Base-by-base conservation (phyloP, 2,113 vertebrate species). In the Romanogobio albipinnatus region DNA sequence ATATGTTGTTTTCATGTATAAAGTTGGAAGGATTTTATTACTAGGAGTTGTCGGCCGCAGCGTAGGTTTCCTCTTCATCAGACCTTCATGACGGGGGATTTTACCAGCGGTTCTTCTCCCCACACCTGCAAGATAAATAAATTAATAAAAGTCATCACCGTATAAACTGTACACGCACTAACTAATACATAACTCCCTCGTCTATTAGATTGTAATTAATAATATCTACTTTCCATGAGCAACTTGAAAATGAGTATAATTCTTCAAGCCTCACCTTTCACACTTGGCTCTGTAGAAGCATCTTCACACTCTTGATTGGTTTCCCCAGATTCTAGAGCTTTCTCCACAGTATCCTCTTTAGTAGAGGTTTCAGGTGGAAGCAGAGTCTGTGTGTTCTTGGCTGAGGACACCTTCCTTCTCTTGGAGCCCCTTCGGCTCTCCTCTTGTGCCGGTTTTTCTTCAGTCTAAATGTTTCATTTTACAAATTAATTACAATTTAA, bases 31-130 rank as follows among this genome's bases (percentile, higher is more conserved):
- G 2, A 17, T 66, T 4, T 0, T 95, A 24, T 94, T 96, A 99
- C 98, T 97, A 11, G 98, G 97, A 26, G 97, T 99, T 36, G 91
- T 89, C 0, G 91, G 90, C 87, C 93, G 92, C 76, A 91, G 33
- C 86, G 87, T 75, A 9, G 22, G 83, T 87, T 90, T 96, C 66
- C 29, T 90, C 81, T 87, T 94, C 77, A 90, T 92, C 91, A 80
- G 91, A 24, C 91, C 86, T 53, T 33, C 88, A 24, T 59, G 59
- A 4, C 91, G 84, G 81, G 95, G 93, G 79, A 95, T 97, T 90
- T 92, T 97, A 76, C 91, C 92, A 82, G 73, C 84, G 17, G 84
- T 64, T 75, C 84, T 88, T 36, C 83, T 84, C 9, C 49, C 74
- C 4, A 79, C 87, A 84, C 39, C 86, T 89, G 61, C 17, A 74